phyloP scores from a whole-genome alignment of 2,797 vertebrate genomes.

The Darevskia nairensis region DNA sequence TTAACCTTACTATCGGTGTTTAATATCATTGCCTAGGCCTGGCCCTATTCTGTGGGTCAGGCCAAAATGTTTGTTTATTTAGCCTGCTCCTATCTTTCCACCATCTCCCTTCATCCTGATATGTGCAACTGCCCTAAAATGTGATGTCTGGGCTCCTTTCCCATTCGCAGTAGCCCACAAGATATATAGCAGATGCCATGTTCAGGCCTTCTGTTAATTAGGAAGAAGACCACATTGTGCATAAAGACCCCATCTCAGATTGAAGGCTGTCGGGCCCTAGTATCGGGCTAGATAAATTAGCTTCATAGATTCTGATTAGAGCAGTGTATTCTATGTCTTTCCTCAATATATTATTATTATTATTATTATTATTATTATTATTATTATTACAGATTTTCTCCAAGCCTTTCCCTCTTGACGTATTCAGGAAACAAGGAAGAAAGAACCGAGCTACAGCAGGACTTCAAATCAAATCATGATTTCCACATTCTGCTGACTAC shows the following conservation, averaged over 20 bases:
- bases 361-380: slow-evolving; percentile 2
- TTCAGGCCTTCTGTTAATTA: background rate
- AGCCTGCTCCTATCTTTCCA: too few species aligned
- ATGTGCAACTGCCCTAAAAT: background rate
- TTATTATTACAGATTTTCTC: slow-evolving; percentile 83
- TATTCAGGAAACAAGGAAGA: slow-evolving; percentile 88
- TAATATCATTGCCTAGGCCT: too few species aligned
- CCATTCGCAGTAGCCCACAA: background rate
- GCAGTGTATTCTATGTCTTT: background rate
- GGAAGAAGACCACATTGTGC: background rate
- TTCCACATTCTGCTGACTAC: slow-evolving; percentile 89
- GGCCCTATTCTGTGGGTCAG: too few species aligned
- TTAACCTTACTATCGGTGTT: too few species aligned
- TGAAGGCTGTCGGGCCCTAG: background rate
- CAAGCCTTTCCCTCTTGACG: slow-evolving; percentile 81
- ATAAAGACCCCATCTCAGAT: background rate
- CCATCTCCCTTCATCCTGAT: too few species aligned
- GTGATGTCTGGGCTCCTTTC: background rate
- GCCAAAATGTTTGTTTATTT: background rate
- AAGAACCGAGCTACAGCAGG: slow-evolving; percentile 81
- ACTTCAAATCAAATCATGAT: slow-evolving; percentile 59
- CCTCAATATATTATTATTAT: background rate
- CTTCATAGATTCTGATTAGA: background rate
- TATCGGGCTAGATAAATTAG: background rate
- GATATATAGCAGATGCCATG: background rate